Evolutionary conservation across 1,140 invertebrate genomes (phyloP).

Genomic region (Drosophila nigromelanica): DNA sequence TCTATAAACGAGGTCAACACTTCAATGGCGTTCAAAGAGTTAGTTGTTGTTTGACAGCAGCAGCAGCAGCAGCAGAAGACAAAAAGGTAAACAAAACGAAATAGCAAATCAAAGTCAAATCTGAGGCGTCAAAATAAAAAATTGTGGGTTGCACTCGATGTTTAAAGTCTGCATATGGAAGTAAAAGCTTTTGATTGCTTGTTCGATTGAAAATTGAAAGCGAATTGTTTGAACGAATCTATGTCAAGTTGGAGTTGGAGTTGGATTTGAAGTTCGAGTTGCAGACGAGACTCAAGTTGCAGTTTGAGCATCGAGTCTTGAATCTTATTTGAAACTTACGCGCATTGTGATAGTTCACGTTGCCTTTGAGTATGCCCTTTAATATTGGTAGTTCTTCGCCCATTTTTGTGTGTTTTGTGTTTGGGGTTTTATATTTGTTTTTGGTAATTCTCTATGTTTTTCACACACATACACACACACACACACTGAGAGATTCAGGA

Average conservation of each 20-base stretch:
- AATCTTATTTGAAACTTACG: conserved; percentile 88
- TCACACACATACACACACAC: conserved; percentile 25
- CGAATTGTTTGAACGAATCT: conserved; percentile 37
- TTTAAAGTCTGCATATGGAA: background rate
- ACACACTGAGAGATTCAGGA: conserved; percentile 31
- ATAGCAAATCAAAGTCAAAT: conserved; percentile 55
- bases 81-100: conserved; percentile 61
- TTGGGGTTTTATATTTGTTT: conserved; percentile 21
- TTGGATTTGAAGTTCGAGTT: conserved; percentile 17
- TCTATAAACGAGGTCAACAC: conserved; percentile 77
- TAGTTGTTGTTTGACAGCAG: conserved; percentile 38
- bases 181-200: conserved; percentile 7
- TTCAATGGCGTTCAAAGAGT: conserved; percentile 72
- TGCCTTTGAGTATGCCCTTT: conserved; percentile 94
- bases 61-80: conserved; percentile 19
- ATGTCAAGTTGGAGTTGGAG: conserved; percentile 29
- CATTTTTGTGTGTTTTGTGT: conserved; percentile 85
- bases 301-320: conserved; percentile 5
- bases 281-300: conserved; percentile 7
- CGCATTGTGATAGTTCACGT: conserved; percentile 94
- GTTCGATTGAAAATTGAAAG: conserved; percentile 63
- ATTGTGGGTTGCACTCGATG: conserved; percentile 8
- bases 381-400: conserved; percentile 94
- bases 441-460: conserved; percentile 12
- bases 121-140: conserved; percentile 26